Evolutionary conservation across 2,888 invertebrate genomes (phyloP).

Genomic region (Spisula solida): DNA sequence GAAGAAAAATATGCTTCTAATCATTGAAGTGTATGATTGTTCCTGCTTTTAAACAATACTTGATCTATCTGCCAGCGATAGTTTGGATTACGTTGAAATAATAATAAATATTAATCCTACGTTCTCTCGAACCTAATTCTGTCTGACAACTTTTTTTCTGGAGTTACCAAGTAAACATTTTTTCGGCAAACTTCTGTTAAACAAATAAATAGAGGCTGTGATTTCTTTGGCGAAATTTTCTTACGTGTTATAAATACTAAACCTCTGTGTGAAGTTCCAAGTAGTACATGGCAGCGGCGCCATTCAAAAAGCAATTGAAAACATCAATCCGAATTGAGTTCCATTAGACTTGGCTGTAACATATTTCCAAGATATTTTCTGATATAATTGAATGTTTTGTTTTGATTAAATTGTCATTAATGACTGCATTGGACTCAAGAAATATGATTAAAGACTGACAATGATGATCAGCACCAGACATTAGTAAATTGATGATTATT

Average conservation of each 20-base stretch:
- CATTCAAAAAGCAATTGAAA: background rate
- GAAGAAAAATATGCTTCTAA: background rate
- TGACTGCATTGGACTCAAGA: background rate
- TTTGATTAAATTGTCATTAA: background rate
- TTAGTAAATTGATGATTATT: background rate
- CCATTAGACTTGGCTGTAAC: background rate
- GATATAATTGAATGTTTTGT: background rate
- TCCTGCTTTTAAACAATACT: conserved; percentile 15
- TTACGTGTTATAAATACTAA: background rate
- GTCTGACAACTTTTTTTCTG: background rate
- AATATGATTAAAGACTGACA: background rate
- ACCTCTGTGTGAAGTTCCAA: background rate
- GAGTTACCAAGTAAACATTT: background rate
- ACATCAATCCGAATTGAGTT: background rate
- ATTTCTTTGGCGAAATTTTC: background rate
- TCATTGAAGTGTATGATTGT: background rate
- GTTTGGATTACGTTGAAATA: background rate
- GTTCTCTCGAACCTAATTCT: background rate
- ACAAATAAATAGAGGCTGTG: background rate
- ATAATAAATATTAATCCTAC: background rate
- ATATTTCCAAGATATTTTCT: background rate
- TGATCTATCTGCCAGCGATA: background rate
- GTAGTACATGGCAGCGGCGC: background rate
- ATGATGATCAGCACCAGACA: background rate
- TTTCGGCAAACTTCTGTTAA: background rate